phyloP scores from a whole-genome alignment of 2,113 vertebrate species.

The Excalfactoria chinensis region DNA sequence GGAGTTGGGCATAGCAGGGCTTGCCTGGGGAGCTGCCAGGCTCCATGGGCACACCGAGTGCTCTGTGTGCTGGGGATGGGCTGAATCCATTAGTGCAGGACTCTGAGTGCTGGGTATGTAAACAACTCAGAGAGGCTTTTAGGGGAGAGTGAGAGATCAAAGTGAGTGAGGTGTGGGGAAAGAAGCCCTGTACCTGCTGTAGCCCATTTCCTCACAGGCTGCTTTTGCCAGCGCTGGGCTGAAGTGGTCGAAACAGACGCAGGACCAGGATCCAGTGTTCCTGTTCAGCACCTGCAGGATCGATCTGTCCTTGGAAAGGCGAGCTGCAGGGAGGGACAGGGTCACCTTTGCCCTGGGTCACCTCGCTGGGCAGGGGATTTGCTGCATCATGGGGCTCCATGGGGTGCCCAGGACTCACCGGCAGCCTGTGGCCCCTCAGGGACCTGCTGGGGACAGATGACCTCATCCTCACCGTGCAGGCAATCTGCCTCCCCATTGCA shows the following conservation, averaged over 20 bases:
- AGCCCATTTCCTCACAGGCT: slow-evolving; percentile 88
- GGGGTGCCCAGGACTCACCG: slow-evolving; percentile 3
- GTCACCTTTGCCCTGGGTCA: background rate
- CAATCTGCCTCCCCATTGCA: slow-evolving; percentile 86
- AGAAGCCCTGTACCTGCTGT: slow-evolving; percentile 76
- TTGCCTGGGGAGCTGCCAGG: background rate
- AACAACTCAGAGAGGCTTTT: background rate
- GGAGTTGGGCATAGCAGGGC: background rate
- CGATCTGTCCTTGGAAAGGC: slow-evolving; percentile 72
- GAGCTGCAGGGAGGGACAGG: slow-evolving; percentile 55
- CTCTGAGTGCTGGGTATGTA: rapidly evolving
- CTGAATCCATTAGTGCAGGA: background rate
- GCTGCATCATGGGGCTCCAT: rapidly evolving
- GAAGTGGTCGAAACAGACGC: slow-evolving; percentile 85
- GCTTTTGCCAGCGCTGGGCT: slow-evolving; percentile 75
- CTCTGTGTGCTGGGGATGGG: rapidly evolving
- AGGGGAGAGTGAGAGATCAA: rapidly evolving
- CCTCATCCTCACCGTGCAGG: slow-evolving; percentile 83
- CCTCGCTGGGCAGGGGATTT: rapidly evolving
- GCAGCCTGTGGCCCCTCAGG: background rate
- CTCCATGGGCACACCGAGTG: rapidly evolving
- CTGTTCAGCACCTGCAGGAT: slow-evolving; percentile 84
- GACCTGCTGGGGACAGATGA: slow-evolving; percentile 74
- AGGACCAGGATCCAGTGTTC: slow-evolving; percentile 77
- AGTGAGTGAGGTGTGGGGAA: background rate